These are phyloP conservation scores for Heterotilapia buettikoferi DNA, from an alignment of 2,113 vertebrate genomes.

Conservation along the genomic window DNA sequence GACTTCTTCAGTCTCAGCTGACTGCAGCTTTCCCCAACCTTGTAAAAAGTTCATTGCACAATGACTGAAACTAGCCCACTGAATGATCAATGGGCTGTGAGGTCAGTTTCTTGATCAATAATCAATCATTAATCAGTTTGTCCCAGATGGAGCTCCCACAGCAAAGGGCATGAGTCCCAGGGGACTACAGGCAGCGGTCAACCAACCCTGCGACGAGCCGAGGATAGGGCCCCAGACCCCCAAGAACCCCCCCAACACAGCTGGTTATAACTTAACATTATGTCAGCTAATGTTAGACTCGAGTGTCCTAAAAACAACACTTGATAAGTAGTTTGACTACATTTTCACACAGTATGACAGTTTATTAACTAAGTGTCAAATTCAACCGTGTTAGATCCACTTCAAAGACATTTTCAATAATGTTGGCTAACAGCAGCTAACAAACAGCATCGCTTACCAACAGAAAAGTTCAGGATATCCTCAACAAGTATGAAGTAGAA, in stretches of 20 bases:
- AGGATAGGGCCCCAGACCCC: neutral
- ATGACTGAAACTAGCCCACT: neutral
- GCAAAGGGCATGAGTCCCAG: neutral
- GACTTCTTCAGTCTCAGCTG: accelerated
- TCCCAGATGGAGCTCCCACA: neutral
- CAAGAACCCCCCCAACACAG: neutral
- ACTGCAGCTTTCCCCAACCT: neutral
- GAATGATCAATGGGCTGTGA: neutral
- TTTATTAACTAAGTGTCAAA: neutral
- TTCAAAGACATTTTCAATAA: neutral
- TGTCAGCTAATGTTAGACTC: neutral
- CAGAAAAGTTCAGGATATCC: neutral
- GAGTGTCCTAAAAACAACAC: neutral
- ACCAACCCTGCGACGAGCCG: neutral
- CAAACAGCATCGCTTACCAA: neutral
- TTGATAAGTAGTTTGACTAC: neutral
- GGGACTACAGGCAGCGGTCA: neutral
- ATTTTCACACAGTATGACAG: neutral
- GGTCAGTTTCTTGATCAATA: neutral
- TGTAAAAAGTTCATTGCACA: neutral
- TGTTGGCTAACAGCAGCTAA: neutral
- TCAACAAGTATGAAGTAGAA: neutral
- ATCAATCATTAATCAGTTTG: neutral
- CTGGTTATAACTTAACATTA: neutral
- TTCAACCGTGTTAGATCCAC: neutral